Evolutionary conservation across 2,888 invertebrate species (phyloP), one percentile per base, ranked within the genome.

Genomic region (Euzetes globulus): DNA sequence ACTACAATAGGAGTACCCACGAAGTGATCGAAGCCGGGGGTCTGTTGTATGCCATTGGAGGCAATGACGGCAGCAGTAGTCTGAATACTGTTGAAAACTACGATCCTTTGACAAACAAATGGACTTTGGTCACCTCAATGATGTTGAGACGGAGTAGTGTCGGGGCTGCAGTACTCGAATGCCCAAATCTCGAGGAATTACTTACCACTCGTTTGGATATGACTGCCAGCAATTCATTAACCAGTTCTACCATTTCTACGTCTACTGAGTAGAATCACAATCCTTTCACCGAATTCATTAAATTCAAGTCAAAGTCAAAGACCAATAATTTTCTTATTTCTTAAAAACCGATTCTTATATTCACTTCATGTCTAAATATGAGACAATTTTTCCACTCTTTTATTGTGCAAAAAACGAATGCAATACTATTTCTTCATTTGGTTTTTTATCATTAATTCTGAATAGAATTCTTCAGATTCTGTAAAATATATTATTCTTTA

Each of bases 51-150:
- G 88, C 89, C 0, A 80, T 89, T 50, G 89, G 89, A 33, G 89
- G 89, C 33, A 89, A 88, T 79, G 89, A 89, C 80, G 89, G 89
- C 27, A 88, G 87, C 75, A 88, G 88, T 4, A 88, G 88, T 76
- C 83, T 89, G 19, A 89, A 88, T 81, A 88, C 88, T 0, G 87
- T 88, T 33, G 89, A 89, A 80, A 85, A 87, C 77, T 89, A 87
- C 80, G 88, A 89, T 79, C 86, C 87, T 3, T 85, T 86, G 63
- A 82, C 85, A 33, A 88, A 89, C 80, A 88, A 88, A 81, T 89
- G 89, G 89, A 83, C 84, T 27, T 83, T 87, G 72, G 86, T 88
- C n/a, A 86, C 87, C 71, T 85, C 88, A 7, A 89, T 89, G 89
- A 85, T 86, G 6, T 85, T 86, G 6, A 82, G 88, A 72, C 83